A percentile compares a stretch with the other conserved stretches of the same genome.
These are phyloP conservation scores for Manis javanica DNA, from an alignment of 2,797 vertebrate species.

Conservation along the genomic window DNA sequence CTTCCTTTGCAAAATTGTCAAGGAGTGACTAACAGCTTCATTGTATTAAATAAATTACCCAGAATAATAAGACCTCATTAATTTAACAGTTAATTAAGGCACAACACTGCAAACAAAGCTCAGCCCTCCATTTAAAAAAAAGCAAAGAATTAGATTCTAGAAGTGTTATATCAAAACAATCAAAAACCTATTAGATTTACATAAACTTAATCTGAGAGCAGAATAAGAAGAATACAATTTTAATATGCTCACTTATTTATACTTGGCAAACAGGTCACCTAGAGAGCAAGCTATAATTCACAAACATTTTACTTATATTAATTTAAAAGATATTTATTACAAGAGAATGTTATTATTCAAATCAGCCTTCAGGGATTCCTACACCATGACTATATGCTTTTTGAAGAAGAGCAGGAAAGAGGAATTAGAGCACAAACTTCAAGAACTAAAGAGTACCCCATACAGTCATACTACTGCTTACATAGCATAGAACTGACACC, in stretches of 20 bases:
- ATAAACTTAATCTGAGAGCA: conserved; percentile 33
- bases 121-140: not conserved
- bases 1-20: conserved; percentile 40
- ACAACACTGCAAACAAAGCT: conserved; percentile 39
- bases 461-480: not conserved
- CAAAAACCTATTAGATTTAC: not conserved
- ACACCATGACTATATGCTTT: not conserved
- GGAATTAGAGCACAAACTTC: not conserved
- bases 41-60: conserved; percentile 65
- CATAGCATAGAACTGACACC: not conserved
- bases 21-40: conserved; percentile 17
- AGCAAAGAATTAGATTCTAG: not conserved
- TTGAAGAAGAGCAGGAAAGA: not conserved
- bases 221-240: not conserved
- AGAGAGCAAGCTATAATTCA: not conserved
- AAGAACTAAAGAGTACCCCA: not conserved
- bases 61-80: conserved; percentile 55
- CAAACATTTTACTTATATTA: not conserved
- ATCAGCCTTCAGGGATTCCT: not conserved
- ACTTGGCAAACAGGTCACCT: not conserved
- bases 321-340: not conserved
- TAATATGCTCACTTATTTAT: conserved; percentile 37
- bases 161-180: not conserved
- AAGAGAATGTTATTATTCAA: conserved; percentile 2
- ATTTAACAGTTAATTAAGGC: conserved; percentile 64